phyloP scores from a whole-genome alignment of 1,140 invertebrate species.

The Galleria mellonella region DNA sequence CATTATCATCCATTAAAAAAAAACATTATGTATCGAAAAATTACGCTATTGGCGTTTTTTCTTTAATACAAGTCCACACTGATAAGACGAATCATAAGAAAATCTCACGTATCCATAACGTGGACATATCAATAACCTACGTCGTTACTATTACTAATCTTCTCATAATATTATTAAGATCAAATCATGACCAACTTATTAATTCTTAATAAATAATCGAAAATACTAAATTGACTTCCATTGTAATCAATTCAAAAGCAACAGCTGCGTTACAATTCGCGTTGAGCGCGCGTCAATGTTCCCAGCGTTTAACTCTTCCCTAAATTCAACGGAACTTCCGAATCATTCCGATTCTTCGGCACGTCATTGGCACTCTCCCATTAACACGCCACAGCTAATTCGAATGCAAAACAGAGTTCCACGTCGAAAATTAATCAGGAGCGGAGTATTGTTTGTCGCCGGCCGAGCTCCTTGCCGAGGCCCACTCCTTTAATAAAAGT shows the following conservation, averaged over 20 bases:
- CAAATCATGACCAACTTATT: too few relatives aligned
- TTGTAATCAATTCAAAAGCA: neutral
- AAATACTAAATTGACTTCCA: neutral
- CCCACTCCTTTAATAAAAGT: slow-evolving; percentile 68
- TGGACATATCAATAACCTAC: too few relatives aligned
- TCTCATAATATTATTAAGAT: too few relatives aligned
- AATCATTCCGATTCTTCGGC: slow-evolving; percentile 7
- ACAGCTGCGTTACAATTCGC: neutral
- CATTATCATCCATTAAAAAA: too few relatives aligned
- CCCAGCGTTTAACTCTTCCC: neutral
- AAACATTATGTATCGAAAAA: too few relatives aligned
- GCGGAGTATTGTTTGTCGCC: slow-evolving; percentile 50
- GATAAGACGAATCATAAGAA: too few relatives aligned
- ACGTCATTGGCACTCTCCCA: slow-evolving; percentile 23
- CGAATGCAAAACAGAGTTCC: slow-evolving; percentile 59
- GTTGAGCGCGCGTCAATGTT: neutral
- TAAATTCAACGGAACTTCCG: neutral
- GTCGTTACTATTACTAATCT: too few relatives aligned
- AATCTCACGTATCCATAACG: too few relatives aligned
- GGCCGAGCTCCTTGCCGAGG: slow-evolving; percentile 20
- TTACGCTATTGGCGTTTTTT: too few relatives aligned
- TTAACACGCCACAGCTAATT: slow-evolving; percentile 30
- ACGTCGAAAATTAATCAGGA: slow-evolving; percentile 65
- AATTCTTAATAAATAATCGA: neutral
- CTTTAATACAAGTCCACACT: too few relatives aligned